Conservation (phyloP, 2,113 vertebrate species). For the Lepisosteus oculatus region DNA sequence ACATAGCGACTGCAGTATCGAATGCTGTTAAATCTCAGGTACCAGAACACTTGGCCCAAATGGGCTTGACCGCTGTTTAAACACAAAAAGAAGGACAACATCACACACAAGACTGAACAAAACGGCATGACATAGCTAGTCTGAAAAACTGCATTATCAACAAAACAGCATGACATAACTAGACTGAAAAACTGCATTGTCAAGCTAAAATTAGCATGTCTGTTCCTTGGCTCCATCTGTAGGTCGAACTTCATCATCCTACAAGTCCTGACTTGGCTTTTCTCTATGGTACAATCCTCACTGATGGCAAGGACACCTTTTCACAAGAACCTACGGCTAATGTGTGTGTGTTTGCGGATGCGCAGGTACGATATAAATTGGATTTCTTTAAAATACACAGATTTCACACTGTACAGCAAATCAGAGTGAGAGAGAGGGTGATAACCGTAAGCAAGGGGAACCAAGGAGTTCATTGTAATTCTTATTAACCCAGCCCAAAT, state of each 20-base stretch:
- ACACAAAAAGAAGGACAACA: not conserved
- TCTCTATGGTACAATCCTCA: constrained; percentile 92
- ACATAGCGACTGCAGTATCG: constrained; percentile 74
- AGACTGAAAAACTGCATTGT: too few species aligned
- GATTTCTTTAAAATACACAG: too few species aligned
- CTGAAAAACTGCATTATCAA: too few species aligned
- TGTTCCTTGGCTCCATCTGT: not conserved
- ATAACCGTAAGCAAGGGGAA: too few species aligned
- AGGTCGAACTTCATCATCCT: constrained; percentile 87
- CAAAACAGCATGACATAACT: too few species aligned
- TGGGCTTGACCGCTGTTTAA: not conserved
- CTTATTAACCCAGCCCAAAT: too few species aligned
- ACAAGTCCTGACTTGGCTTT: constrained; percentile 84
- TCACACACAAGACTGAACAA: not conserved
- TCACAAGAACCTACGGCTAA: constrained; percentile 80
- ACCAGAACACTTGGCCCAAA: not conserved
- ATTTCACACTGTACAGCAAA: too few species aligned
- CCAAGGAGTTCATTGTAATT: too few species aligned
- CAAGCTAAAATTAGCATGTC: too few species aligned
- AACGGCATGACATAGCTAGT: too few species aligned
- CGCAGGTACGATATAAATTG: constrained; percentile 71
- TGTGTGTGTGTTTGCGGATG: constrained; percentile 91
- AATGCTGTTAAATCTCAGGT: constrained; percentile 82
- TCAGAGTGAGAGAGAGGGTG: too few species aligned
- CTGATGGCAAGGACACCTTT: constrained; percentile 83